phyloP scores from a whole-genome alignment of 1,140 invertebrate species.

The Drosophila auraria region DNA sequence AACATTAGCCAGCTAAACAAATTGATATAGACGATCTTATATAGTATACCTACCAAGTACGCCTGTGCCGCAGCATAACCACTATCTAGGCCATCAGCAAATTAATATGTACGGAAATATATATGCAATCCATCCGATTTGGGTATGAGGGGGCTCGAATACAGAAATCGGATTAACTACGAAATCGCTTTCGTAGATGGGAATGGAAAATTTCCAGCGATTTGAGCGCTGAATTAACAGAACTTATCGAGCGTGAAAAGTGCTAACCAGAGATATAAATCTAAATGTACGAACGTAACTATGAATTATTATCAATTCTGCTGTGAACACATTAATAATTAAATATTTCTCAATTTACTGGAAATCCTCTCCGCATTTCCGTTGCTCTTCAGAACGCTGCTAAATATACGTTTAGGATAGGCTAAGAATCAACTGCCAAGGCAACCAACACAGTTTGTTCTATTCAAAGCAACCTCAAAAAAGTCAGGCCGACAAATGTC shows the following conservation, averaged over 20 bases:
- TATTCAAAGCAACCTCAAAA: constrained; percentile 12
- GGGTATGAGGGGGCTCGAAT: constrained; percentile 1
- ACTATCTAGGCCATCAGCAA: constrained; percentile 77
- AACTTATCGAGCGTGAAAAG: constrained; percentile 53
- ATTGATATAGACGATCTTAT: constrained; percentile 49
- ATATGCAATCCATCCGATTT: constrained; percentile 35
- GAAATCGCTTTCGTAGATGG: constrained; percentile 14
- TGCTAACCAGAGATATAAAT: constrained; percentile 28
- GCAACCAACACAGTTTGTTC: constrained; percentile 16
- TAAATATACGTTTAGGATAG: constrained; percentile 20
- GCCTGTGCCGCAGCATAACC: constrained; percentile 56
- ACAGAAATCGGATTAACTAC: constrained; percentile 39
- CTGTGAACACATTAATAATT: constrained; percentile 59
- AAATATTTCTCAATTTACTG: constrained; percentile 35
- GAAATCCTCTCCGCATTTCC: constrained; percentile 16
- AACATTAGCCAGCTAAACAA: constrained; percentile 46
- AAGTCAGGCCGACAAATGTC: constrained; percentile 9
- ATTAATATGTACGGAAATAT: constrained; percentile 50
- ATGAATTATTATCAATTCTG: constrained; percentile 59
- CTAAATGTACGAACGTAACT: constrained; percentile 23
- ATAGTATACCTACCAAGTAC: constrained; percentile 56
- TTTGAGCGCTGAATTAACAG: constrained; percentile 53
- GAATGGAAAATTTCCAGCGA: constrained; percentile 35
- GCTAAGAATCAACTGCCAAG: constrained; percentile 51
- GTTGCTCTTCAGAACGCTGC: constrained; percentile 12